A percentile compares a stretch with the other conserved stretches of the same genome.
These are phyloP conservation scores for Ectropis grisescens DNA, from an alignment of 1,140 invertebrate species.

Conservation along the genomic window DNA sequence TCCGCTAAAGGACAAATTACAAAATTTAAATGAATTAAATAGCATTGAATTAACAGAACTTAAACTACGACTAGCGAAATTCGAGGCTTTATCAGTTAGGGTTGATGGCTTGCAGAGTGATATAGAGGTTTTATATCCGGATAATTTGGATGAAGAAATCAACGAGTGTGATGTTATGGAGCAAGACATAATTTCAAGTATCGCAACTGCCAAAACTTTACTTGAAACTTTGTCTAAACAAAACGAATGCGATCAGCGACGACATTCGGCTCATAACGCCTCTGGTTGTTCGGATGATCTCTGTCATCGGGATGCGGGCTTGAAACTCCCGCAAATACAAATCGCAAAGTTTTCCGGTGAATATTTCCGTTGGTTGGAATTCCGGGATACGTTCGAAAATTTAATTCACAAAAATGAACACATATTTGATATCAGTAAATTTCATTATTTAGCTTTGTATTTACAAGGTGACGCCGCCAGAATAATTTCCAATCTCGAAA, in stretches of 20 bases:
- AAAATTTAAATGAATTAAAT: background rate
- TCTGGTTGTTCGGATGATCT: background rate
- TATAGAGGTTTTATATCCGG: background rate
- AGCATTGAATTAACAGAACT: background rate
- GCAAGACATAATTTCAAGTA: background rate
- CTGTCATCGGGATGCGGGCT: constrained; percentile 1
- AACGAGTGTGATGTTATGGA: background rate
- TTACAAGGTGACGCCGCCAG: constrained; percentile 18
- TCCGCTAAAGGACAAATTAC: too few relatives aligned
- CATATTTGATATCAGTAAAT: constrained; percentile 15
- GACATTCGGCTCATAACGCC: background rate
- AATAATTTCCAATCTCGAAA: constrained; percentile 18
- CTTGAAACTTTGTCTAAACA: background rate
- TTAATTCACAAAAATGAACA: constrained; percentile 20
- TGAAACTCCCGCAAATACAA: constrained; percentile 24
- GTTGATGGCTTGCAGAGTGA: background rate
- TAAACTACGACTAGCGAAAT: background rate
- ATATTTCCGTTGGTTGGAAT: constrained; percentile 27
- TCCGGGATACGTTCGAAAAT: constrained; percentile 25
- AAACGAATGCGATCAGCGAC: too few relatives aligned
- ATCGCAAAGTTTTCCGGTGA: constrained; percentile 28
- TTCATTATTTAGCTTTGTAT: constrained; percentile 19
- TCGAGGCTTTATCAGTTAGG: background rate
- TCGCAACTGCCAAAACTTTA: background rate
- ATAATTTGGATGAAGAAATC: background rate